These are phyloP conservation scores for Yponomeuta sedellus DNA, from an alignment of 2,888 invertebrate genomes.

Conservation along the genomic window DNA sequence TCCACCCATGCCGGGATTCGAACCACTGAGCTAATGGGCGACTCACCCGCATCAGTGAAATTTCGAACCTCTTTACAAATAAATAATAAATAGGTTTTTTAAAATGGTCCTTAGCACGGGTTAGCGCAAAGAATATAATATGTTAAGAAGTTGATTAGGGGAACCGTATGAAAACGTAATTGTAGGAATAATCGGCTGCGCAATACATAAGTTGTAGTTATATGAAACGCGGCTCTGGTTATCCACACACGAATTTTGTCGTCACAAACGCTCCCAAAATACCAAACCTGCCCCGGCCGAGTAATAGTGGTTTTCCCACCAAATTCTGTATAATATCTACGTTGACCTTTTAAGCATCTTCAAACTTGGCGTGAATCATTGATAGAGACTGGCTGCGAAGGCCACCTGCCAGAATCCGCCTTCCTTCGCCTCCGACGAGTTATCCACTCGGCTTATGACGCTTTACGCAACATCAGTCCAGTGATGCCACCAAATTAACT, in stretches of 20 bases:
- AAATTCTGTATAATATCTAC: neutral
- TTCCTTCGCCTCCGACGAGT: constrained; percentile 8
- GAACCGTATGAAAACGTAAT: too few relatives aligned
- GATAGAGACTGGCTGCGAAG: constrained; percentile 22
- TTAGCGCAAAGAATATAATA: too few relatives aligned
- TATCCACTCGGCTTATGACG: constrained; percentile 5
- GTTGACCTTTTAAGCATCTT: constrained; percentile 1
- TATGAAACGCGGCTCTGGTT: too few relatives aligned
- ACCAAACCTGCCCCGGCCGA: neutral
- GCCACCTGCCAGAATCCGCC: constrained; percentile 29
- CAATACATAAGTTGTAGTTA: too few relatives aligned
- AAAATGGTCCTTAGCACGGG: too few relatives aligned
- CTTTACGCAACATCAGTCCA: neutral
- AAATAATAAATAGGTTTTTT: too few relatives aligned
- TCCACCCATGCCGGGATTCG: too few relatives aligned
- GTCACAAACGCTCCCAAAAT: neutral
- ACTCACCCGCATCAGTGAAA: too few relatives aligned
- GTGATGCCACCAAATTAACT: constrained; percentile 7
- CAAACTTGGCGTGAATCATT: constrained; percentile 4
- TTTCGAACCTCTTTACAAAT: too few relatives aligned
- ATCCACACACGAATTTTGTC: neutral
- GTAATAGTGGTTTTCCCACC: neutral
- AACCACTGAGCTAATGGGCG: too few relatives aligned
- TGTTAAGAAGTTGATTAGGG: too few relatives aligned
- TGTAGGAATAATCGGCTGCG: too few relatives aligned